These are phyloP conservation scores for Phoebastria nigripes DNA, from an alignment of 2,797 vertebrate species.

Conservation along the genomic window DNA sequence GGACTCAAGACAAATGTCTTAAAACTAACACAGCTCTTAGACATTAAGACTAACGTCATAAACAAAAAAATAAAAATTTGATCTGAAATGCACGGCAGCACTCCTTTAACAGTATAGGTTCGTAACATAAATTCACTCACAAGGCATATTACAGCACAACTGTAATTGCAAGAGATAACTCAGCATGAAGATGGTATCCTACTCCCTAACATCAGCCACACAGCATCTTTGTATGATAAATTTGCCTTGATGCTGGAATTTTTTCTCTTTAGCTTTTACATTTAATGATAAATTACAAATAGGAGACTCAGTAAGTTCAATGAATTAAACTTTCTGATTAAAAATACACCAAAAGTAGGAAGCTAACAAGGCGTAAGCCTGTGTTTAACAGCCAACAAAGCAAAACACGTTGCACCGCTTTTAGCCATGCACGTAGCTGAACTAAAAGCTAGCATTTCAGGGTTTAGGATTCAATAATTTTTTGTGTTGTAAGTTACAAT, in stretches of 20 bases:
- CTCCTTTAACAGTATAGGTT: neutral
- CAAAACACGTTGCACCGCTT: neutral
- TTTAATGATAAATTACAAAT: neutral
- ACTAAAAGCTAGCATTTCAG: neutral
- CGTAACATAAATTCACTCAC: neutral
- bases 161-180: neutral
- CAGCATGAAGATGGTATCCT: neutral
- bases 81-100: neutral
- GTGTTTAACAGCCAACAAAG: neutral
- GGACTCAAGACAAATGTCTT: neutral
- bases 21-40: neutral
- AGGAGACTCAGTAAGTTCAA: rapidly evolving
- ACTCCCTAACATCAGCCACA: neutral
- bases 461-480: neutral
- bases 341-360: neutral
- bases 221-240: neutral
- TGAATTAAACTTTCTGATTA: neutral
- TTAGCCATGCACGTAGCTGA: neutral
- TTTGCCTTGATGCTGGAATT: neutral
- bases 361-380: neutral
- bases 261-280: neutral
- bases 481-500: neutral
- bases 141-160: neutral
- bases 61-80: neutral
- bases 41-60: neutral